Evolutionary conservation across 1,140 invertebrate genomes (phyloP).

Genomic region (Paralvinella palmiformis): DNA sequence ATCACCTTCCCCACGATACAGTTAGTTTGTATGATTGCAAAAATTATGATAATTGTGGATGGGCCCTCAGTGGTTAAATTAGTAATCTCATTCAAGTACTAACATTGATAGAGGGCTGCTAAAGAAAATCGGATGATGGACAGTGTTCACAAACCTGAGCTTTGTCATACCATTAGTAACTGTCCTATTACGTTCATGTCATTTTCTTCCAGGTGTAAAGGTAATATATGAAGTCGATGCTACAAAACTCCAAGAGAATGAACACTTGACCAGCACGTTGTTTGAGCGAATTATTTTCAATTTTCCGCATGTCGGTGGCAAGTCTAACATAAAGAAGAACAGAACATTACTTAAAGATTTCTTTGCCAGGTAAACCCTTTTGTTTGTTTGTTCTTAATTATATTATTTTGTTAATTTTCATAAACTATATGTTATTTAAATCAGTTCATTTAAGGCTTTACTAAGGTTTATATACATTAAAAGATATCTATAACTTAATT

Average conservation of each 20-base stretch:
- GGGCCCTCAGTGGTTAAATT: too few relatives aligned
- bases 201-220: slow-evolving; percentile 47
- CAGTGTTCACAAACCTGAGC: background rate
- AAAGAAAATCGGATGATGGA: background rate
- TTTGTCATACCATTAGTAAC: background rate
- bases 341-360: slow-evolving; percentile 55
- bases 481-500: too few relatives aligned
- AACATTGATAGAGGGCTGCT: too few relatives aligned
- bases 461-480: too few relatives aligned
- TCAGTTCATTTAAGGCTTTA: too few relatives aligned
- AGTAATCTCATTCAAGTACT: too few relatives aligned
- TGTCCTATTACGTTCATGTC: background rate
- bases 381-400: background rate
- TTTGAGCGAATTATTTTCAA: slow-evolving; percentile 60
- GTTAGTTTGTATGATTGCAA: too few relatives aligned
- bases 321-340: slow-evolving; percentile 61
- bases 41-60: too few relatives aligned
- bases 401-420: background rate
- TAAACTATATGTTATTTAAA: background rate
- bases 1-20: too few relatives aligned
- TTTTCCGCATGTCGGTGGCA: slow-evolving; percentile 62
- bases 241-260: slow-evolving; percentile 32
- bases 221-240: slow-evolving; percentile 55
- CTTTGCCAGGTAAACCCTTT: slow-evolving; percentile 48
- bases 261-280: slow-evolving; percentile 29